phyloP scores from a whole-genome alignment of 1,140 invertebrate genomes.

The Panagrolaimus sp. region DNA sequence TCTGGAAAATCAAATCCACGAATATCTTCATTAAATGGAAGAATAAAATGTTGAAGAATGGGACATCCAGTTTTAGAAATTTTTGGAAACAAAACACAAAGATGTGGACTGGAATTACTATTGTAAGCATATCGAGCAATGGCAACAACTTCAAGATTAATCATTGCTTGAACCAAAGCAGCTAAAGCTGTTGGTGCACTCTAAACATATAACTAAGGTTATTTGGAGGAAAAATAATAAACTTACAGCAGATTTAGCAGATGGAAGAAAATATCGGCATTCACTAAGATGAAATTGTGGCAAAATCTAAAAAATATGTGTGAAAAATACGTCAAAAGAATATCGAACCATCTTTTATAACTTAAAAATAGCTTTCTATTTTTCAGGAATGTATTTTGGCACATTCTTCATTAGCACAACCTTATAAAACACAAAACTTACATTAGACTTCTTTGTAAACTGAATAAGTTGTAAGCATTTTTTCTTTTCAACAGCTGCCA shows the following conservation, averaged over 20 bases:
- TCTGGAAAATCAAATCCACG: conserved; percentile 4
- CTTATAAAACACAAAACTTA: conserved; percentile 4
- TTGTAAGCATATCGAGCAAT: conserved; percentile 23
- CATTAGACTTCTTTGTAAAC: conserved; percentile 13
- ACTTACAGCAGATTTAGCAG: conserved; percentile 8
- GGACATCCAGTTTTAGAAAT: neutral
- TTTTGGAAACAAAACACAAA: conserved; percentile 19
- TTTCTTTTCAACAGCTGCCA: neutral
- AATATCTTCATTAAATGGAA: neutral
- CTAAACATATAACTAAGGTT: neutral
- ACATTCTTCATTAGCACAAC: no score
- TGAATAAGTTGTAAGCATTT: conserved; percentile 13
- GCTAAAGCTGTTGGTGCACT: neutral
- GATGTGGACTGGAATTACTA: neutral
- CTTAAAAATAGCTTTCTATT: no score
- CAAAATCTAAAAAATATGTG: conserved; percentile 17
- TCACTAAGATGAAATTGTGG: conserved; percentile 18
- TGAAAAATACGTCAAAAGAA: no score
- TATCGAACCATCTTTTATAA: no score
- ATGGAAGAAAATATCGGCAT: conserved; percentile 17
- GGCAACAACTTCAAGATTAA: conserved; percentile 17
- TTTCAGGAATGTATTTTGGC: no score
- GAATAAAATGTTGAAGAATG: neutral
- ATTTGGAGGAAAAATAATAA: neutral
- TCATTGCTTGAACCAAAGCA: conserved; percentile 14